phyloP scores from a whole-genome alignment of 2,888 invertebrate species.

The Meghimatium bilineatum region DNA sequence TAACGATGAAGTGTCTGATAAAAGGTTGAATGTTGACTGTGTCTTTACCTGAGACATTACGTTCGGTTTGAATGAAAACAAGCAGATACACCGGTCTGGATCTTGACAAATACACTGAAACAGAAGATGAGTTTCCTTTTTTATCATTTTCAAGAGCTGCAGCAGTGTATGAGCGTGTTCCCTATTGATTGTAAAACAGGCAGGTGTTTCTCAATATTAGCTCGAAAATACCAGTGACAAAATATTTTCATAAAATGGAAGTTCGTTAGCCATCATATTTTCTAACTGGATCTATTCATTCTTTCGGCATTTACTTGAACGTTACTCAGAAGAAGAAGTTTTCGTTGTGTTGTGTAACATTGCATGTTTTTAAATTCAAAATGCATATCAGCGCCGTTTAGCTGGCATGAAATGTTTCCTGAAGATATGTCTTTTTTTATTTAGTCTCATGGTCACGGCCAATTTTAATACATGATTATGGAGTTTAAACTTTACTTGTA shows the following conservation, averaged over 20 bases:
- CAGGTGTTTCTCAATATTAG: conserved; percentile 10
- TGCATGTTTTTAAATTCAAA: no score
- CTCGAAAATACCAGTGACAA: not conserved
- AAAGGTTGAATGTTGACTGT: conserved; percentile 25
- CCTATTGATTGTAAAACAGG: not conserved
- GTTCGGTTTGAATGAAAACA: not conserved
- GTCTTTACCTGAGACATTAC: conserved; percentile 19
- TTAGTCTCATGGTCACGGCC: no score
- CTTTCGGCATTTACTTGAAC: no score
- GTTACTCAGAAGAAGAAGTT: no score
- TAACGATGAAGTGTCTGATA: conserved; percentile 8
- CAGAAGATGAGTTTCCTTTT: not conserved
- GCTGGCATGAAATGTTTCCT: no score
- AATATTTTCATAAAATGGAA: not conserved
- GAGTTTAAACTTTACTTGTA: no score
- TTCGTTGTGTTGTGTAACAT: no score
- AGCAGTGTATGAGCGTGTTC: not conserved
- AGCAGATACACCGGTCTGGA: conserved; percentile 16
- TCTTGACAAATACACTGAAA: not conserved
- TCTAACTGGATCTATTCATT: not conserved
- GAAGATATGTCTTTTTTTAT: no score
- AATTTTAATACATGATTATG: no score
- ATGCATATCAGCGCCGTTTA: no score
- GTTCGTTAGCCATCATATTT: not conserved
- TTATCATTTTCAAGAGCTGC: not conserved